Evolutionary conservation across 1,140 invertebrate species (phyloP), one percentile per base, ranked within the genome.

Genomic region (Drosophila quadrilineata): DNA sequence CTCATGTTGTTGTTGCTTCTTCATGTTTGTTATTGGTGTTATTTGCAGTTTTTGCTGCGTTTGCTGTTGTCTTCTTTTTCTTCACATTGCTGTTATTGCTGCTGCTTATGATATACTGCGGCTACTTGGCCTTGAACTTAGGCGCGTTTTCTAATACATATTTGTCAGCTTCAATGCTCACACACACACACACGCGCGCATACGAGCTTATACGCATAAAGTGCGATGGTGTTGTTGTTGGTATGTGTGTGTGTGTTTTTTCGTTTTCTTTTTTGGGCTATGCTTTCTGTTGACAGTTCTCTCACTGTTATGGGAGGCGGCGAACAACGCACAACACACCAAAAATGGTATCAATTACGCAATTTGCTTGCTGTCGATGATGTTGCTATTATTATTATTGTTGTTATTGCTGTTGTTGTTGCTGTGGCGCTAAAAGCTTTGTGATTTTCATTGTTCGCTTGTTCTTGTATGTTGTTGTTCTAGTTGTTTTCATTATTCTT

Each of bases 61-160:
- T 70, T 74, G 54, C 68, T 63, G 56, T 21, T 45, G 26, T 21
- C 38, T 14, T 38, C 10, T 35, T 58, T 21, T 21, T 38, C 28
- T 41, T 57, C 14, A 49, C 62, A 9, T 48, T 38, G 38, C 9
- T 59, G 33, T 52, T 66, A 29, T 28, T 52, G 3, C 35, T 56
- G 12, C 40, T 60, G 49, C 52, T 71, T 72, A 62, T 76, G 67
- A 56, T 65, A 69, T 43, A 53, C 28, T 48, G 48, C 28, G 58
- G 22, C 22, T 71, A 31, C 70, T 84, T 84, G 79, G 79, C 79
- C 79, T 85, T 85, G 79, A 85, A 85, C 79, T 85, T 85, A 85
- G 79, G 65, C 69, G 73, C 59, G 69, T 84, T 69, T 82, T 74
- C 76, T 75, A 82, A 82, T 72, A 70, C 45, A 57, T 22, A 64